Base-by-base conservation (phyloP, 2,888 invertebrate genomes). In the Allacma fusca region DNA sequence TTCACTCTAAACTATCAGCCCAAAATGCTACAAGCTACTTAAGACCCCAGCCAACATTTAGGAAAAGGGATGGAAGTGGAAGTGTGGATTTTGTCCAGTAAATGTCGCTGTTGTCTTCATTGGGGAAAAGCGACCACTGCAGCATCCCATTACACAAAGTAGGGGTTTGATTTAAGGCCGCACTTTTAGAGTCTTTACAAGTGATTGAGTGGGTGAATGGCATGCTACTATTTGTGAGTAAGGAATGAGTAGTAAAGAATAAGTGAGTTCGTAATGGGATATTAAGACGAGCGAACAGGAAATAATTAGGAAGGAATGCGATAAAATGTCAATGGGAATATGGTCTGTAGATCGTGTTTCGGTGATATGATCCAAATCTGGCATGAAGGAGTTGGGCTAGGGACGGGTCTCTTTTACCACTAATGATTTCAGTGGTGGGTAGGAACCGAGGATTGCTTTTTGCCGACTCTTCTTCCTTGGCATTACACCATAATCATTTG, bases 221-320 rank as follows among this genome's bases (percentile, higher is more conserved):
- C 29, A 59, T 59, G 5, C 26, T 29, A 59, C n/a, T 1, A n/a
- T 68, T 40, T 40, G 43, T 34, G 24, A 29, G n/a, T n/a, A 40
- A 23, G 68, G 40, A 68, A 34, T 40, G 68, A 72, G 57, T 57
- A 23, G 71, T 71, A 71, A 71, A 74, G 73, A 23, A 74, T 26
- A 44, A 16, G 64, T 64, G 50, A 70, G 67, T 64, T 19, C 75
- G 81, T 82, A 83, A 82, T 81, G 81, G 78, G 80, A 82, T 82
- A 81, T 81, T 81, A 81, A 80, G 80, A 77, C 73, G 79, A 80
- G 80, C 73, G 80, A 82, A 81, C 82, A 82, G 84, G 84, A 84
- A 84, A 82, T 83, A 84, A 84, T 84, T 84, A 84, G 81, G 57
- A 43, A 78, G 82, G 84, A 83, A 84, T 84, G 84, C 81, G 81